Evolutionary conservation across 2,888 invertebrate genomes (phyloP), one percentile per base, ranked within the genome.

Genomic region (Lordiphosa fenestrarum): DNA sequence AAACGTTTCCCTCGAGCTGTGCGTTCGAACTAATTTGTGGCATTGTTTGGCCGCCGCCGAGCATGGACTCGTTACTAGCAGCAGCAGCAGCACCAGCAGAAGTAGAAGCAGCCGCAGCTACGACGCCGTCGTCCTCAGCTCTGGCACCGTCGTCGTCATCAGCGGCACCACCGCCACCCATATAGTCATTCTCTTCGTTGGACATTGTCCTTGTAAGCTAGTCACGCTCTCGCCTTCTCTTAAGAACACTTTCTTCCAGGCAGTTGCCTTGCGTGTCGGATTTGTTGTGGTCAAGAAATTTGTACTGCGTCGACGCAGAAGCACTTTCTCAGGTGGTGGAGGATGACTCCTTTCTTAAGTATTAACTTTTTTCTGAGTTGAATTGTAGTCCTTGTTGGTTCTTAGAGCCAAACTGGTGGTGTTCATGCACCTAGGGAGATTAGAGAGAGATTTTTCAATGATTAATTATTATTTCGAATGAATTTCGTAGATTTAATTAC

Each of bases 1-100:
- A 84, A 84, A 80, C 82, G 85, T 82, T 84, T 80, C 74, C 81
- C 69, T 88, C 86, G 84, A 84, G 81, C 73, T 86, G 86, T 85
- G 85, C 74, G 78, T 85, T 85, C 77, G 87, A 77, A 87, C 88
- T 87, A 86, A 87, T 85, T 87, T 87, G 84, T 74, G 87, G 80
- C 88, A 85, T 85, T 75, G 69, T 76, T 73, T 86, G 82, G 25
- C 25, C 25, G 77, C 86, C 87, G 72, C 65, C 76, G 51, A 83
- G 86, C 69, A 82, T 56, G 70, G 76, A 56, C 76, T 83, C 83
- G 64, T 70, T 68, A 83, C 69, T 82, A 82, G 70, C 71, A 73
- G 75, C 78, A 84, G 73, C 72, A 73, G 75, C 80, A 68, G 71
- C 82, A 25, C 25, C 25, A 25, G 25, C 25, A 25, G 25, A 25